Percentiles rank a stretch among this genome's conserved stretches.
Conservation (phyloP, 2,888 invertebrate species). For the Pseudococcus viburni region DNA sequence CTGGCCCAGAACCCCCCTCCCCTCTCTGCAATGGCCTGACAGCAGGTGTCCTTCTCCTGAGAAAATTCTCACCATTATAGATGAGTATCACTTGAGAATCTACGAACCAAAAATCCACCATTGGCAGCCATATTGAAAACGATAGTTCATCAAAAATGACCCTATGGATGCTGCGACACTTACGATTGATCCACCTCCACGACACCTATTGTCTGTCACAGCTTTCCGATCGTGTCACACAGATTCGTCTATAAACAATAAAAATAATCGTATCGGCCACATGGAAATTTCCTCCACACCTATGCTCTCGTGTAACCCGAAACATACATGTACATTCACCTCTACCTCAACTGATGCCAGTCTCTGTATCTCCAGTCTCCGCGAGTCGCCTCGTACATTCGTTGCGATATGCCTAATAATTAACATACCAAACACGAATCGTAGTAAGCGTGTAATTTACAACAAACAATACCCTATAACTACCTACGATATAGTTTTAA, state of each 20-base stretch:
- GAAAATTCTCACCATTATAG: too few relatives aligned
- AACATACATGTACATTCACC: not conserved
- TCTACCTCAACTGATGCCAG: not conserved
- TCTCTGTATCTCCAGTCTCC: not conserved
- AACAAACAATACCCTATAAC: conserved; percentile 53
- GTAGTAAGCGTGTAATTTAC: conserved; percentile 42
- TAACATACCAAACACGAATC: conserved; percentile 49
- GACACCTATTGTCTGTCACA: not conserved
- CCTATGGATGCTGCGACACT: not conserved
- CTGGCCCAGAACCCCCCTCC: too few relatives aligned
- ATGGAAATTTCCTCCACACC: not conserved
- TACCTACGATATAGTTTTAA: conserved; percentile 42
- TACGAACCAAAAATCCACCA: not conserved
- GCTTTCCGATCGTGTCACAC: not conserved
- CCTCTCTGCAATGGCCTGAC: too few relatives aligned
- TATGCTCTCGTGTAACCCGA: not conserved
- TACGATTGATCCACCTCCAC: not conserved
- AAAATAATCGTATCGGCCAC: not conserved
- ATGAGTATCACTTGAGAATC: not conserved
- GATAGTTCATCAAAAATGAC: not conserved
- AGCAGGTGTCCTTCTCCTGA: too few relatives aligned
- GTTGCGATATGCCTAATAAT: conserved; percentile 36
- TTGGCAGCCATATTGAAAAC: not conserved
- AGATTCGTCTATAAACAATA: conserved; percentile 29
- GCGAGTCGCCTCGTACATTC: not conserved